Evolutionary conservation across 2,888 invertebrate species (phyloP), one percentile per base, ranked within the genome.

Genomic region (Rhagonycha lutea): DNA sequence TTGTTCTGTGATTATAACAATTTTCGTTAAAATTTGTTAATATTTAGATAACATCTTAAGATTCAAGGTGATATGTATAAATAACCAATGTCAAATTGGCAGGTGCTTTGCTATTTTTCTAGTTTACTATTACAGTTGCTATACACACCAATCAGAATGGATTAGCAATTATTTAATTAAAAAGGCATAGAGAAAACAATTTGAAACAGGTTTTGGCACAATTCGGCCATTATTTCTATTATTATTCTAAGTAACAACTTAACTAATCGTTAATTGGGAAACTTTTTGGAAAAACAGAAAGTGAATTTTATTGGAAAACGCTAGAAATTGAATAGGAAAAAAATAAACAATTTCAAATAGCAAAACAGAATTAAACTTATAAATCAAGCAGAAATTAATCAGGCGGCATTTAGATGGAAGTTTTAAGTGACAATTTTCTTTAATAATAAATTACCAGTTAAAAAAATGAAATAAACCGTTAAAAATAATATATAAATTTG

Each of bases 1-100:
- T 63, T 10, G 12, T 24, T 63, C 63, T 24, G 63, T 23, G 63
- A 69, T 73, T 14, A 69, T 73, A 63, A 69, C 69, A 69, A 73
- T 47, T 24, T 68, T 74, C 26, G 74, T 76, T 76, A 74, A 76
- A 76, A 70, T 73, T 72, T 75, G 74, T 63, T 72, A 77, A 72
- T 72, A 32, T 69, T 29, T 73, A 75, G 71, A 78, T 73, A 70
- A 69, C 65, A 73, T 73, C 73, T 63, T 47, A 60, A 28, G n/a
- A 61, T 70, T 61, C 70, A 63, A 63, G 63, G 63, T 24, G 24
- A 63, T 63, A 63, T 63, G 63, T 63, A 63, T 63, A 63, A 63
- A 63, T 63, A 63, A 63, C 63, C 63, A 63, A 63, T 63, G 63
- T 63, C 63, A 63, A 63, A 63, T 63, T 63, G 63, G 63, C 63